These are phyloP conservation scores for Raja brachyura DNA, from an alignment of 2,113 vertebrate genomes.

Conservation along the genomic window DNA sequence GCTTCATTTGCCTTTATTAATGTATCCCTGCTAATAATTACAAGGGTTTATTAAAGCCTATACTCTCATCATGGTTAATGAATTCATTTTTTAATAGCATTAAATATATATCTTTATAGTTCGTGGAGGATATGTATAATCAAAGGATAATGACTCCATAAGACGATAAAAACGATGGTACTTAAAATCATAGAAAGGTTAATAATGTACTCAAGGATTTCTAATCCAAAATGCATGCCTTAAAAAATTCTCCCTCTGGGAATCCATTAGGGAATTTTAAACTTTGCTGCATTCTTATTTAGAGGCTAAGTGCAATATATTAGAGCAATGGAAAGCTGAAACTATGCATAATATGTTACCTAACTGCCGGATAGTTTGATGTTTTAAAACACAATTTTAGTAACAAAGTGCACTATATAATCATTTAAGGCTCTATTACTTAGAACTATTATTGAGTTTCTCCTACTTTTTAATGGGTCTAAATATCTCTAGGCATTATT, in stretches of 20 bases:
- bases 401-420: not conserved
- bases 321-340: not conserved
- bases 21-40: not conserved
- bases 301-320: not conserved
- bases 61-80: not conserved
- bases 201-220: not conserved
- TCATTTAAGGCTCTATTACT: not conserved
- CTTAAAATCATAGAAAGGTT: slow-evolving; percentile 7
- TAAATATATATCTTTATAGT: not conserved
- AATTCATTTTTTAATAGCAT: not conserved
- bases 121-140: not conserved
- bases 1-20: not conserved
- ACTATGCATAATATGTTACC: not conserved
- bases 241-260: not conserved
- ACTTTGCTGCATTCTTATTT: slow-evolving; percentile 12
- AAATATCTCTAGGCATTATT: not conserved
- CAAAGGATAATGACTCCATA: not conserved
- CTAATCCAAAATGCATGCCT: not conserved
- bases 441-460: not conserved
- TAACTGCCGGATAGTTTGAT: not conserved
- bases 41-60: not conserved
- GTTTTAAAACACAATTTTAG: slow-evolving; percentile 19
- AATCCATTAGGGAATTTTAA: slow-evolving; percentile 9
- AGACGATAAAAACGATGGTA: not conserved
- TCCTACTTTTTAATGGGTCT: not conserved